Base-by-base conservation (phyloP, 2,888 invertebrate genomes). In the Papilio gigon region DNA sequence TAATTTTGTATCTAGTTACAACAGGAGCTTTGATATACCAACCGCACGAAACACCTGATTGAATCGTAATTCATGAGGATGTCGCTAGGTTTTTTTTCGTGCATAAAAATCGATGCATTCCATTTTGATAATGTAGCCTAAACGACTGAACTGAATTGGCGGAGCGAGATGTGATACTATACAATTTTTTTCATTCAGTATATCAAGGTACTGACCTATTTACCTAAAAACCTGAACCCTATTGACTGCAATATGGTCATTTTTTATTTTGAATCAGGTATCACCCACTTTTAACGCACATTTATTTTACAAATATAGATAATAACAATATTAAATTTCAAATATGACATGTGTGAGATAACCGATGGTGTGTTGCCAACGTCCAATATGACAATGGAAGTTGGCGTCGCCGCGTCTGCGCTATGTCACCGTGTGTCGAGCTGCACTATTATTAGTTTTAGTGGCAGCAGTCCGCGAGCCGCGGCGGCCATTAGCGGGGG, bases 391-490 rank as follows among this genome's bases (percentile, higher is more conserved):
- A 84, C 83, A 81, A 85, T 84, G 83, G 78, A 78, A 78, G 74
- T 74, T 74, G 90, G 90, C 90, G 90, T 86, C 90, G 81, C 79
- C 77, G 80, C 80, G 90, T 90, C 90, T 90, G 83, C 82, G 82
- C 73, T 80, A 80, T 76, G 80, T 80, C 76, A 86, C 87, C 88
- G 82, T 27, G 27, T 82, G 78, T 83, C 80, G 79, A 77, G 81
- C 76, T 84, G 85, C 84, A 88, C 83, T 85, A 82, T 47, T 47
- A 47, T 47, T 47, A 47, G 47, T 47, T 47, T 22, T 47, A 47
- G 22, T 12, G 11, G 84, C 84, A 84, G 84, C 84, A 85, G 81
- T 78, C 67, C 70, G 71, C 73, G 71, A 68, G 74, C 70, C 69
- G 71, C 70, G 67, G 76, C 73, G 64, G 79, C 72, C 73, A 75